Base-by-base conservation (phyloP, 1,140 invertebrate species). In the Cotesia glomerata region DNA sequence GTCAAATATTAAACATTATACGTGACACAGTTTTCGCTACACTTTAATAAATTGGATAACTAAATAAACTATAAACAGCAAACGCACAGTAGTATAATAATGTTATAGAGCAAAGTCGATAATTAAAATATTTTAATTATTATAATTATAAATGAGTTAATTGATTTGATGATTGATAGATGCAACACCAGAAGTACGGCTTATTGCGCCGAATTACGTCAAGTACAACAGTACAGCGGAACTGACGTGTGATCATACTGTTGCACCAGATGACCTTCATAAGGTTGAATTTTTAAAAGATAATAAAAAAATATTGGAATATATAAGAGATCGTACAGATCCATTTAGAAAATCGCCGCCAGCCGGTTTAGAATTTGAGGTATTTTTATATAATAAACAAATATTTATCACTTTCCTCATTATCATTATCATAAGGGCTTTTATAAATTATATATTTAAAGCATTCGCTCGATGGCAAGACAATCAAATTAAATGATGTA, bases 241-340 rank as follows among this genome's bases (percentile, higher is more conserved):
- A 56, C 76, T 89, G 54, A 76, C 76, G 74, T 89, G 88, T 79
- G 85, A 88, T 71, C 87, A 89, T 76, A 86, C 74, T 72, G 84
- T 88, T 51, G 66, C 81, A 58, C 80, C 84, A 5, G 81, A 80
- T 54, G 76, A 83, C 72, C 78, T 89, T 51, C 84, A 86, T 80
- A 88, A 88, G 78, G 86, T 89, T 73, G 92, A 93, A 81, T 95
- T 93, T 91, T 88, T 91, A 67, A 92, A 92, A 78, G 90, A 90
- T 77, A 90, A 90, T 79, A 89, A 89, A 80, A 94, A 93, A 84
- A 92, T 95, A 84, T 92, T 94, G 80, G 91, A 93, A 84, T 95
- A 92, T 84, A 91, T 94, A 80, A 91, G 90, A 74, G 92, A 92
- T 69, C 89, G 93, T 71, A 91, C 88, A 77, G 92, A 93, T 69